These are phyloP conservation scores for Turritopsis rubra DNA, from an alignment of 30 jellyfish, hydroid and myxozoan species.

Conservation along the genomic window DNA sequence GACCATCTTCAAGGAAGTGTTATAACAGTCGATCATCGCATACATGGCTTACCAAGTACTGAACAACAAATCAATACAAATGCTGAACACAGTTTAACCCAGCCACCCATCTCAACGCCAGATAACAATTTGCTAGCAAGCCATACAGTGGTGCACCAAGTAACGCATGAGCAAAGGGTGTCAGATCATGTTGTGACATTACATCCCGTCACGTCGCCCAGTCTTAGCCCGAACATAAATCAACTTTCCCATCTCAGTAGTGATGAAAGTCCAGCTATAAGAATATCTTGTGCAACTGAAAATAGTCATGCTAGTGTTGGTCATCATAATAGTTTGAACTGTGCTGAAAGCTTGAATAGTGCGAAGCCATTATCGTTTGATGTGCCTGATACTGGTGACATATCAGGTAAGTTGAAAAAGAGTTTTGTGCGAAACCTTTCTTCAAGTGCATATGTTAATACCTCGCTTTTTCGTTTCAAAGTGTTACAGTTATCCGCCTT, in stretches of 20 bases:
- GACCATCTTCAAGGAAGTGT: neutral
- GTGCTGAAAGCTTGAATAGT: neutral
- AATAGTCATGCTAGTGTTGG: neutral
- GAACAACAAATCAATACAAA: neutral
- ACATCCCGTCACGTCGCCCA: neutral
- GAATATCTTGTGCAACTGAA: neutral
- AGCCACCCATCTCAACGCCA: neutral
- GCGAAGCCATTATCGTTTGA: slow-evolving; percentile 9
- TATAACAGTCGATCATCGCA: neutral
- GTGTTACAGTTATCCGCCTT: slow-evolving; percentile 64
- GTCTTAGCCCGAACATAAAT: neutral
- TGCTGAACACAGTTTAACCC: neutral
- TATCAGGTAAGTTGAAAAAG: slow-evolving; percentile 24
- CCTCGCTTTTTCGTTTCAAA: neutral
- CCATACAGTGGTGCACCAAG: neutral
- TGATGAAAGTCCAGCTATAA: slow-evolving; percentile 1
- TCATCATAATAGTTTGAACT: neutral
- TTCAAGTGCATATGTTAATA: slow-evolving; percentile 10
- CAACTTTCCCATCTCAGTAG: neutral
- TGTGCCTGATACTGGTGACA: slow-evolving; percentile 28
- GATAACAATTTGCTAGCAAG: neutral
- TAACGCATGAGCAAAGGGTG: neutral
- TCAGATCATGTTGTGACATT: neutral
- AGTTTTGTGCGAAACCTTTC: neutral
- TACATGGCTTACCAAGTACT: neutral